phyloP scores from a whole-genome alignment of 2,113 vertebrate species.

The Brachypodius melanocephalos region DNA sequence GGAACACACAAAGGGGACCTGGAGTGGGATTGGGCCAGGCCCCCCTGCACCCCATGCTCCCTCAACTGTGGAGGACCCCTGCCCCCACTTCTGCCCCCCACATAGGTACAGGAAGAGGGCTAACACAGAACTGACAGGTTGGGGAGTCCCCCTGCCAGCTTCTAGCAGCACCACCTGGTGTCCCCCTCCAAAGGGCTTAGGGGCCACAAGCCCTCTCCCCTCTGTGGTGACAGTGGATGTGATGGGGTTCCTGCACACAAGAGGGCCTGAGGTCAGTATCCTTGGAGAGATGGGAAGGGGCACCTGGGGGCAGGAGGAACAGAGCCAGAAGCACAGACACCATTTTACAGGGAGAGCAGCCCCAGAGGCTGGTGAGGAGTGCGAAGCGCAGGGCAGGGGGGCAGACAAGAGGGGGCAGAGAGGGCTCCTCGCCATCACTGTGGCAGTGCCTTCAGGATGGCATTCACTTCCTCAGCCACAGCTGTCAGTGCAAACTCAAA shows the following conservation, averaged over 20 bases:
- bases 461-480: slow-evolving; percentile 95
- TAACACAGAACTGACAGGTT: background rate
- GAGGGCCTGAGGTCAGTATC: background rate
- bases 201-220: background rate
- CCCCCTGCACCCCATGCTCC: background rate
- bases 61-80: background rate
- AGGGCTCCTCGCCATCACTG: slow-evolving; percentile 74
- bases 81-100: background rate
- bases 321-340: slow-evolving; percentile 46
- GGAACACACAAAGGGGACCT: background rate
- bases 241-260: background rate
- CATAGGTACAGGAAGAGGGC: background rate
- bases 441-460: slow-evolving; percentile 94
- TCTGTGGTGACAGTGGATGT: background rate
- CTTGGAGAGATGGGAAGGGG: background rate
- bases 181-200: background rate
- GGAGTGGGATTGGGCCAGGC: background rate
- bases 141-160: background rate
- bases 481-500: slow-evolving; percentile 96
- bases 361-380: background rate
- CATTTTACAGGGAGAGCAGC: background rate
- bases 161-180: background rate
- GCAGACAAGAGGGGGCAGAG: background rate
- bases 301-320: background rate
- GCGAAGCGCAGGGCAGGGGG: background rate